Evolutionary conservation across 2,888 invertebrate genomes (phyloP).

Genomic region (Nephrocerus scutellatus): DNA sequence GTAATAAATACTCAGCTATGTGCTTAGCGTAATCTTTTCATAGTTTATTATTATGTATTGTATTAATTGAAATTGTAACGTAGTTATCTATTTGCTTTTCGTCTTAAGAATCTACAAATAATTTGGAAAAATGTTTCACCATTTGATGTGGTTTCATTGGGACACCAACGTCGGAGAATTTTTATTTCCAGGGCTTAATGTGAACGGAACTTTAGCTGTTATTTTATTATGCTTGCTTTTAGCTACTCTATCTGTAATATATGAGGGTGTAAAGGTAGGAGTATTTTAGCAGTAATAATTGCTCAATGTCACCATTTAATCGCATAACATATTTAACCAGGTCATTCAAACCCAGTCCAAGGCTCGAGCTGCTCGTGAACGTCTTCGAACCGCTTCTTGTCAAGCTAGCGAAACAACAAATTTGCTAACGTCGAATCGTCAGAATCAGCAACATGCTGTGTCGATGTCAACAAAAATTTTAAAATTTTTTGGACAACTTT

Average conservation of each 20-base stretch:
- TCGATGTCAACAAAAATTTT: constrained; percentile 16
- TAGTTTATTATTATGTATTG: no score
- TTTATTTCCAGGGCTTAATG: constrained; percentile 56
- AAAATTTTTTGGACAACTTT: constrained; percentile 20
- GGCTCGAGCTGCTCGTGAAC: constrained; percentile 28
- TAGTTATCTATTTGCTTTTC: no score
- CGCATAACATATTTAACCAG: no score
- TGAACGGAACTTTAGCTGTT: constrained; percentile 52
- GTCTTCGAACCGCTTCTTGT: constrained; percentile 22
- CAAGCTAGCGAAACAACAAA: constrained; percentile 28
- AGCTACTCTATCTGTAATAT: no score
- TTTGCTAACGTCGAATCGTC: constrained; percentile 19
- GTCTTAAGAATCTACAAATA: no score
- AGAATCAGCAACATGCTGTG: constrained; percentile 2
- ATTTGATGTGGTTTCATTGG: constrained; percentile 61
- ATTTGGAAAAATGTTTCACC: constrained; percentile 25
- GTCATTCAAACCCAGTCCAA: constrained; percentile 26
- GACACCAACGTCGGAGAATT: constrained; percentile 57
- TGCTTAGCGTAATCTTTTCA: no score
- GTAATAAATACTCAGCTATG: no score
- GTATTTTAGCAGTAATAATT: no score
- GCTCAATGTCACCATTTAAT: no score
- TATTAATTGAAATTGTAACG: no score
- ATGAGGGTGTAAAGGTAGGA: no score
- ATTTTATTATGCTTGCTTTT: constrained; percentile 56